These are phyloP conservation scores for Brachionus manjavacas DNA, from an alignment of 1,140 invertebrate species.

Conservation along the genomic window DNA sequence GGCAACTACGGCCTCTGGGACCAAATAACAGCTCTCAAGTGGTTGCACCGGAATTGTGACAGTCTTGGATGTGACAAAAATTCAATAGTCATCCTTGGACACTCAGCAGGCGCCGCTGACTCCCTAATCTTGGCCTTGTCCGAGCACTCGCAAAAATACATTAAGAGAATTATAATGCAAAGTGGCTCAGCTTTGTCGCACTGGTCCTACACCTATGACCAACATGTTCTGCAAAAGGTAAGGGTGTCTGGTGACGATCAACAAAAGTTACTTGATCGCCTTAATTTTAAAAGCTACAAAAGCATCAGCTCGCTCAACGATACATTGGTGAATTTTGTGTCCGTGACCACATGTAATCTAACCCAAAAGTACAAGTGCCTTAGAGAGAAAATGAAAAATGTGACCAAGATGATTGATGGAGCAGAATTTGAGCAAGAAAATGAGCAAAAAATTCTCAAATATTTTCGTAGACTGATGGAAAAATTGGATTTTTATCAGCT, in stretches of 20 bases:
- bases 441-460: neutral
- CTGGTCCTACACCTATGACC: constrained; percentile 14
- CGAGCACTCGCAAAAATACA: neutral
- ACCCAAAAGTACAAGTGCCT: neutral
- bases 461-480: neutral
- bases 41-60: constrained; percentile 59
- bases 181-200: constrained; percentile 30
- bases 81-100: constrained; percentile 50
- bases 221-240: neutral
- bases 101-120: constrained; percentile 47
- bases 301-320: constrained; percentile 4
- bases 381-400: neutral
- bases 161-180: constrained; percentile 30
- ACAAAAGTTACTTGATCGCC: neutral
- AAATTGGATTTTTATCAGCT: neutral
- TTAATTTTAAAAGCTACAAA: neutral
- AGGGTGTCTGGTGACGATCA: neutral
- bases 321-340: constrained; percentile 12
- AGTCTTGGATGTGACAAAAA: constrained; percentile 49
- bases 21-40: constrained; percentile 62
- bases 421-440: neutral
- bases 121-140: neutral
- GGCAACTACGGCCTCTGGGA: constrained; percentile 67
- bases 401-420: neutral
- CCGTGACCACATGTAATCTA: constrained; percentile 7